Percentiles rank a stretch among this genome's conserved stretches.
These are phyloP conservation scores for Callosobruchus maculatus DNA, from an alignment of 2,888 invertebrate species.

Conservation along the genomic window DNA sequence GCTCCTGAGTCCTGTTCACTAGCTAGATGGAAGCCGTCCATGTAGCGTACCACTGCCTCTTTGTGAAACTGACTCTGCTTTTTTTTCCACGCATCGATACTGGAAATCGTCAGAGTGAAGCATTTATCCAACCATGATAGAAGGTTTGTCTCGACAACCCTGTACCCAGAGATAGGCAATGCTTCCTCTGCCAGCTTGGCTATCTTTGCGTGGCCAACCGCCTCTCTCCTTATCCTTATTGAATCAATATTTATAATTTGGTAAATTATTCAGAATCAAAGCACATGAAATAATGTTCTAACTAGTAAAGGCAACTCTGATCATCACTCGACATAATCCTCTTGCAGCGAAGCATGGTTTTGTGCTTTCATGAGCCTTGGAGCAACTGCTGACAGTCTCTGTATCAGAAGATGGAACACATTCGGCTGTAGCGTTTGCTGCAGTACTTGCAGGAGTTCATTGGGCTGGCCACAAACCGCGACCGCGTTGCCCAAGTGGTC, in stretches of 20 bases:
- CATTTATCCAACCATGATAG: no score
- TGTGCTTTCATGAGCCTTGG: conserved; percentile 44
- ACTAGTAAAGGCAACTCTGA: conserved; percentile 25
- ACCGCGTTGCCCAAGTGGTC: conserved; percentile 96
- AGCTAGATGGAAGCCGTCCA: no score
- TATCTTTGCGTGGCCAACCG: no score
- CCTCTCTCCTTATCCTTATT: no score
- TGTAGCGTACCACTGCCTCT: no score
- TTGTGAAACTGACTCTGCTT: no score
- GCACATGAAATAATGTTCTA: conserved; percentile 16
- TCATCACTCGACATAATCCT: conserved; percentile 47
- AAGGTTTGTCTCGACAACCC: no score
- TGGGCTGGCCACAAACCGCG: conserved; percentile 94
- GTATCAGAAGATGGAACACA: conserved; percentile 85
- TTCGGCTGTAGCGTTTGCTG: conserved; percentile 95
- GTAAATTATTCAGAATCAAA: not conserved
- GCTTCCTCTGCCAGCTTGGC: no score
- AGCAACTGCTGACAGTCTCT: conserved; percentile 70
- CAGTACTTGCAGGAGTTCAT: conserved; percentile 78
- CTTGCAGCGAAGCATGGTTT: conserved; percentile 34
- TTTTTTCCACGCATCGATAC: no score
- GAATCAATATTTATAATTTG: not conserved
- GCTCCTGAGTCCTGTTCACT: no score
- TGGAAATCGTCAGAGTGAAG: no score
- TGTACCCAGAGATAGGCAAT: no score